Evolutionary conservation across 2,888 invertebrate species (phyloP).

Genomic region (Agrochola circellaris): DNA sequence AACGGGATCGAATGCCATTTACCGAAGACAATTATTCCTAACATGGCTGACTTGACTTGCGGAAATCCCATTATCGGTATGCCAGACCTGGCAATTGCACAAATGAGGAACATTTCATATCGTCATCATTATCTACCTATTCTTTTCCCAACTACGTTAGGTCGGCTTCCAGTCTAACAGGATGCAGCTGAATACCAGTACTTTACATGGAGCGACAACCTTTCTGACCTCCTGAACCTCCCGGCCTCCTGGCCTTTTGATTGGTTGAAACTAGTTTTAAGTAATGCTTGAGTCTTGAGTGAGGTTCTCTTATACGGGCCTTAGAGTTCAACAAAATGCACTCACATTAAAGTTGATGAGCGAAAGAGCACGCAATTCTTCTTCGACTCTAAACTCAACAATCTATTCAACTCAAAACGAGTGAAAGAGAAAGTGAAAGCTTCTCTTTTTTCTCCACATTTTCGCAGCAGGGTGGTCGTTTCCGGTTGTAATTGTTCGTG

Average conservation of each 20-base stretch:
- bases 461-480: neutral
- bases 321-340: too few relatives aligned
- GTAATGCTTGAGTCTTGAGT: too few relatives aligned
- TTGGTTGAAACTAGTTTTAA: too few relatives aligned
- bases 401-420: neutral
- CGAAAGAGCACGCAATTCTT: neutral
- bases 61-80: neutral
- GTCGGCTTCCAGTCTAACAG: too few relatives aligned
- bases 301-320: too few relatives aligned
- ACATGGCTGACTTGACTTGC: neutral
- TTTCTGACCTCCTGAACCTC: too few relatives aligned
- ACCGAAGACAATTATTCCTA: neutral
- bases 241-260: too few relatives aligned
- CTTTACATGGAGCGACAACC: neutral
- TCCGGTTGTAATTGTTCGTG: conserved; percentile 46
- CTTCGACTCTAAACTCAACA: neutral
- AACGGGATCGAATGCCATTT: neutral
- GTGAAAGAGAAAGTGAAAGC: conserved; percentile 12
- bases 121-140: neutral
- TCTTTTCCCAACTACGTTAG: neutral
- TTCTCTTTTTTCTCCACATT: neutral
- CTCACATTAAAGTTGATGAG: neutral
- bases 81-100: neutral
- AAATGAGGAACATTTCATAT: neutral
- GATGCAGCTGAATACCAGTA: neutral